Evolutionary conservation across 2,113 vertebrate genomes (phyloP).

Genomic region (Misgurnus mizolepis): DNA sequence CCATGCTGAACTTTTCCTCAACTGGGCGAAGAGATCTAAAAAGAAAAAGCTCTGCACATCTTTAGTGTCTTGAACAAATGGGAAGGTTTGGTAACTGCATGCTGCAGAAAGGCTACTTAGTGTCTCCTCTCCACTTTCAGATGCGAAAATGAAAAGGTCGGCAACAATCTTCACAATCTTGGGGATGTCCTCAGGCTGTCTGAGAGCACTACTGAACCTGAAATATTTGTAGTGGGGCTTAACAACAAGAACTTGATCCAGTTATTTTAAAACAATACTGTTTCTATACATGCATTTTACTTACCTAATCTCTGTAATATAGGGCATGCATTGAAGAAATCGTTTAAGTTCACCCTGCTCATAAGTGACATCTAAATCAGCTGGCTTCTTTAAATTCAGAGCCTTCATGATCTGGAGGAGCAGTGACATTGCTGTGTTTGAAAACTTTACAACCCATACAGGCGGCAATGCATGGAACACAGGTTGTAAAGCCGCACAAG

Average conservation of each 20-base stretch:
- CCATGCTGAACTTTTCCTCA: constrained; percentile 5
- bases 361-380: constrained; percentile 26
- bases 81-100: constrained; percentile 43
- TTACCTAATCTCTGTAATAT: constrained; percentile 32
- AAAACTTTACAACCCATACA: constrained; percentile 39
- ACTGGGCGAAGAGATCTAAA: constrained; percentile 24
- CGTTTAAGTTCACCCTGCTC: constrained; percentile 5
- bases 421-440: constrained; percentile 2
- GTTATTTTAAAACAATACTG: not conserved
- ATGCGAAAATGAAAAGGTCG: constrained; percentile 36
- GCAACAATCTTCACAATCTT: not conserved
- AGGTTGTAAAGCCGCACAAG: constrained; percentile 31
- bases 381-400: constrained; percentile 15
- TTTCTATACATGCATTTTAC: not conserved
- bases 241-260: not conserved
- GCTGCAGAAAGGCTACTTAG: constrained; percentile 8
- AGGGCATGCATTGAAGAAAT: constrained; percentile 23
- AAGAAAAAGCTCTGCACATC: constrained; percentile 36
- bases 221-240: not conserved
- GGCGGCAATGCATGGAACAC: constrained; percentile 37
- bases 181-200: constrained; percentile 6
- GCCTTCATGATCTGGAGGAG: constrained; percentile 31
- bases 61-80: constrained; percentile 23
- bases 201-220: constrained; percentile 11
- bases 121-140: constrained; percentile 1